phyloP scores from a whole-genome alignment of 1,140 invertebrate species.

The Propsilocerus akamusi region DNA sequence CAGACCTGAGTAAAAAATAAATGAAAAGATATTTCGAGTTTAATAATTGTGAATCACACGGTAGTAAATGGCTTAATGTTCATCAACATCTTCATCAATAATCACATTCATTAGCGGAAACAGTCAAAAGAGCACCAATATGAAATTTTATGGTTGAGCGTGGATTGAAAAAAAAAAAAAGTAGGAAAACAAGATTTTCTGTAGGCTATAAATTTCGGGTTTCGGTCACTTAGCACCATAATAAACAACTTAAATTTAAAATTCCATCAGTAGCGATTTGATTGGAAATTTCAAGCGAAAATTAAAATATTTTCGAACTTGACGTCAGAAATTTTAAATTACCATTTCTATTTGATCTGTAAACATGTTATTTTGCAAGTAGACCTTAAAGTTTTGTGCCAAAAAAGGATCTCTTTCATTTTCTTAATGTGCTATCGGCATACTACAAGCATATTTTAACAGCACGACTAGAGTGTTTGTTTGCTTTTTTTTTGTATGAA shows the following conservation, averaged over 20 bases:
- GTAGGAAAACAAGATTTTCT: slow-evolving; percentile 4
- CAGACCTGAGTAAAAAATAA: slow-evolving; percentile 61
- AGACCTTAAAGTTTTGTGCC: too few relatives aligned
- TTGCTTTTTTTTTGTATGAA: neutral
- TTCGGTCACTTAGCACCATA: slow-evolving; percentile 7
- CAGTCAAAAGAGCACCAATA: neutral
- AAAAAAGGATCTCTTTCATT: too few relatives aligned
- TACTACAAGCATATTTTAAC: slow-evolving; percentile 9
- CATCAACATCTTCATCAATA: slow-evolving; percentile 4
- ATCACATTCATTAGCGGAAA: slow-evolving; percentile 2
- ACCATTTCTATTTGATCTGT: too few relatives aligned
- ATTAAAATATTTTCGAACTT: too few relatives aligned
- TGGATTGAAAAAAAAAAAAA: slow-evolving; percentile 7
- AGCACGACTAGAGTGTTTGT: neutral
- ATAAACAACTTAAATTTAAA: too few relatives aligned
- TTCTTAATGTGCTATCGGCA: too few relatives aligned
- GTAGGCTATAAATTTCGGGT: too few relatives aligned
- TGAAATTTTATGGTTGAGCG: neutral
- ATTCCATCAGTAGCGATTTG: too few relatives aligned
- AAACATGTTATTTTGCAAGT: too few relatives aligned
- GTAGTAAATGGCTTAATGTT: slow-evolving; percentile 3
- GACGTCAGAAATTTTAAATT: too few relatives aligned
- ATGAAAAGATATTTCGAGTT: slow-evolving; percentile 8
- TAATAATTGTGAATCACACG: neutral
- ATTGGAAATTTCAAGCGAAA: too few relatives aligned